Evolutionary conservation across 2,888 invertebrate species (phyloP), one percentile per base, ranked within the genome.

Genomic region (Glomeris marginata): DNA sequence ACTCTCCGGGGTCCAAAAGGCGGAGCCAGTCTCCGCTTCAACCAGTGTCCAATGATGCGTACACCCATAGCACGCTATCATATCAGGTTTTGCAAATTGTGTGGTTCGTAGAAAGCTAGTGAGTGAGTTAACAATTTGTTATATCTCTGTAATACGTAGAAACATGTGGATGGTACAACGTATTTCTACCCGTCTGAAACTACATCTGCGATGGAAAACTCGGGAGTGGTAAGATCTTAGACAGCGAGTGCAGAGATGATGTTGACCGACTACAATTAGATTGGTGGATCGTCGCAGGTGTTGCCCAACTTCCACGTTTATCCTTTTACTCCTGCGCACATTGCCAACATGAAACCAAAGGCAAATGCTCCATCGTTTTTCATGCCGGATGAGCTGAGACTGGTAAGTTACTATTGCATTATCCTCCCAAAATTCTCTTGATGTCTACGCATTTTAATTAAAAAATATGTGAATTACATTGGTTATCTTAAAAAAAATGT

Each of bases 321-420:
- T 56, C 62, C 66, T 10, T 63, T 65, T 15, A 61, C 65, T 41
- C 65, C 67, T 18, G 59, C 66, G 6, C 67, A 67, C 53, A 59
- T 69, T 20, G 65, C 63, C 36, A 67, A 69, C 55, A 64, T 69
- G 63, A 64, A 65, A 52, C 63, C 66, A 38, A 68, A 67, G 57
- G 60, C 64, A 13, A 64, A 66, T 54, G 63, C 65, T 55, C 65
- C 65, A 15, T 64, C 64, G 47, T 91, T 84, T 71, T 90, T 88
- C 68, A 76, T 84, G 66, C 80, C 84, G 22, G 90, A 91, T 61
- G 84, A 84, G 60, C 74, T 91, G 61, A 77, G 85, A 58, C 69
- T 77, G 59, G 65, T 65, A 55, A 53, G 54, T 54, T 28, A n/a
- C 16, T 10, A 15, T 18, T 11, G 18, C 2, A 20, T 6, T 18